A percentile compares a stretch with the other conserved stretches of the same genome.
Evolutionary conservation across 1,140 invertebrate species (phyloP).

Genomic region (Trichonephila inaurata): DNA sequence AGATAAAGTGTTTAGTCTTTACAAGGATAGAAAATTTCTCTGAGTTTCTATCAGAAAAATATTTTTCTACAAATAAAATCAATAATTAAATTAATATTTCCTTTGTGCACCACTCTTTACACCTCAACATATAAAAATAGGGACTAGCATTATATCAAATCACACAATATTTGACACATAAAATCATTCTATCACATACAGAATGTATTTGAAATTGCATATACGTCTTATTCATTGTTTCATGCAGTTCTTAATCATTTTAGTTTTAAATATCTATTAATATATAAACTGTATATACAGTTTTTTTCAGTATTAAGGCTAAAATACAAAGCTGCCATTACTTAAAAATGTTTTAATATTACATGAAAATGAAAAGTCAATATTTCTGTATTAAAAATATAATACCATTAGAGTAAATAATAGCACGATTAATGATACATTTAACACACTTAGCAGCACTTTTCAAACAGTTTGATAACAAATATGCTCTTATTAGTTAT

Average conservation of each 20-base stretch:
- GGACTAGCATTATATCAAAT: slow-evolving; percentile 76
- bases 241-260: neutral
- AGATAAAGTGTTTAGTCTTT: slow-evolving; percentile 27
- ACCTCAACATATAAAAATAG: slow-evolving; percentile 55
- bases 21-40: slow-evolving; percentile 38
- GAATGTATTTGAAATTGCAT: slow-evolving; percentile 49
- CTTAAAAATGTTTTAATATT: neutral
- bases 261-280: neutral
- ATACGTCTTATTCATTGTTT: slow-evolving; percentile 1
- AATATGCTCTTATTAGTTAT: neutral
- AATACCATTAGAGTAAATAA: neutral
- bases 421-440: neutral
- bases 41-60: slow-evolving; percentile 19
- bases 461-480: slow-evolving; percentile 31
- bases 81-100: slow-evolving; percentile 18
- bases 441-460: neutral
- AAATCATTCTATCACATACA: slow-evolving; percentile 65
- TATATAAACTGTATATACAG: neutral
- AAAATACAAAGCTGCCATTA: neutral
- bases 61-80: slow-evolving; percentile 36
- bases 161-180: slow-evolving; percentile 74
- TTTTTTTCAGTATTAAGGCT: neutral
- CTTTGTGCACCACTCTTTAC: slow-evolving; percentile 58
- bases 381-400: neutral
- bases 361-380: neutral